Evolutionary conservation across 2,797 vertebrate species (phyloP).

Genomic region (Lindbergichthys nudifrons): DNA sequence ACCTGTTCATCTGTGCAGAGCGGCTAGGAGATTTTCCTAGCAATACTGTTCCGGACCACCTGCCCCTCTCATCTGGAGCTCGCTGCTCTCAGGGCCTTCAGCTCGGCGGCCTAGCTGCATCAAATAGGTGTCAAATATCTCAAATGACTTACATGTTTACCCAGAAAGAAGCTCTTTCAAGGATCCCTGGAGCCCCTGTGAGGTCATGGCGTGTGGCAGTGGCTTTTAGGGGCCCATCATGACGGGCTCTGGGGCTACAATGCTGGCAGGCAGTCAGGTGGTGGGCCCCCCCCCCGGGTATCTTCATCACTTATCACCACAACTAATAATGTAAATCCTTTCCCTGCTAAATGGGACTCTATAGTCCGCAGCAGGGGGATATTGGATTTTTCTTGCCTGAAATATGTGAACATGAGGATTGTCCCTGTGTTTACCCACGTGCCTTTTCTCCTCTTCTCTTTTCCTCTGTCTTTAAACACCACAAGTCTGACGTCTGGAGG

Average conservation of each 20-base stretch:
- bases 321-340: slow-evolving; percentile 77
- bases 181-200: slow-evolving; percentile 37
- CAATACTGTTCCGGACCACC: slow-evolving; percentile 63
- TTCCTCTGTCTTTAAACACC: slow-evolving; percentile 15
- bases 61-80: slow-evolving; percentile 49
- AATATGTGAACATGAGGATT: slow-evolving; percentile 33
- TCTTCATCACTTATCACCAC: slow-evolving; percentile 76
- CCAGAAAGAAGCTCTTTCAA: slow-evolving; percentile 77
- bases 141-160: slow-evolving; percentile 80
- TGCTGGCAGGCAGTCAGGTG: slow-evolving; percentile 62
- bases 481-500: not conserved
- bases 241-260: slow-evolving; percentile 29
- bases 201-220: slow-evolving; percentile 41
- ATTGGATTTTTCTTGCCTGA: slow-evolving; percentile 27
- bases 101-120: slow-evolving; percentile 59
- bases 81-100: slow-evolving; percentile 14
- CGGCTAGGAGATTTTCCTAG: slow-evolving; percentile 68
- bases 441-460: not conserved
- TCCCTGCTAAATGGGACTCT: slow-evolving; percentile 61
- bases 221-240: slow-evolving; percentile 53
- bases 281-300: slow-evolving; percentile 47
- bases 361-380: slow-evolving; percentile 43
- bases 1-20: slow-evolving; percentile 81
- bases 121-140: slow-evolving; percentile 80
- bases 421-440: not conserved